Conservation (phyloP, 2,797 vertebrate genomes). For the Heteromormyrus szaboi region DNA sequence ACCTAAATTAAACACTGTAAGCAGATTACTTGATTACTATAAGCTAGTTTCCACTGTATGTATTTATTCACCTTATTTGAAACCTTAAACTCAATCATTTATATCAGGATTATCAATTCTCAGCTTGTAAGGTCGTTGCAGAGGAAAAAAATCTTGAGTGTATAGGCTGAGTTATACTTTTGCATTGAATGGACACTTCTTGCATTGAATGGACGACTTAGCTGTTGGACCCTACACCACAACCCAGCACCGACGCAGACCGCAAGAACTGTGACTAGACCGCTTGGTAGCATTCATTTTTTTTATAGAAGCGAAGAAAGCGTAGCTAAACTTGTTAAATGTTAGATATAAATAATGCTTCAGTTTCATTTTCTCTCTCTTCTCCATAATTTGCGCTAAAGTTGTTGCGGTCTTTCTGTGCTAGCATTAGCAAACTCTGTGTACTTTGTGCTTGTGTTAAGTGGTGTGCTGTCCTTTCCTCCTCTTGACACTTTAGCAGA, state of each 20-base stretch:
- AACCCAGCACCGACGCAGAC: neutral
- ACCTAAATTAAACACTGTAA: neutral
- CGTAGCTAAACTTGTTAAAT: neutral
- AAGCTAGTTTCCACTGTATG: neutral
- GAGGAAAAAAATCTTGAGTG: neutral
- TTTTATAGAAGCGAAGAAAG: neutral
- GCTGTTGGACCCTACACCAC: neutral
- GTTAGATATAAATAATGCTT: neutral
- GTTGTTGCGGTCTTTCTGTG: neutral
- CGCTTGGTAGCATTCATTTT: neutral
- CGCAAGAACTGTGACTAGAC: neutral
- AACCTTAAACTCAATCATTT: neutral
- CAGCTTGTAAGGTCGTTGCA: neutral
- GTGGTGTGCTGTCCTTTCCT: neutral
- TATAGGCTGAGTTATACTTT: neutral
- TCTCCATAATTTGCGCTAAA: neutral
- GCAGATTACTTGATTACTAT: neutral
- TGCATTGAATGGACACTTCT: neutral
- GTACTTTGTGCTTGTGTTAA: neutral
- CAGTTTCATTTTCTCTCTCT: neutral
- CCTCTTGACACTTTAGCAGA: neutral
- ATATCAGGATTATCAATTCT: neutral
- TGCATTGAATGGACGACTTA: neutral
- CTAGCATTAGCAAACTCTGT: neutral
- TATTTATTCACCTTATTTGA: neutral